Percentiles rank a stretch among this genome's conserved stretches.
Conservation (phyloP, 2,888 invertebrate species). For the Entomobrya proxima region DNA sequence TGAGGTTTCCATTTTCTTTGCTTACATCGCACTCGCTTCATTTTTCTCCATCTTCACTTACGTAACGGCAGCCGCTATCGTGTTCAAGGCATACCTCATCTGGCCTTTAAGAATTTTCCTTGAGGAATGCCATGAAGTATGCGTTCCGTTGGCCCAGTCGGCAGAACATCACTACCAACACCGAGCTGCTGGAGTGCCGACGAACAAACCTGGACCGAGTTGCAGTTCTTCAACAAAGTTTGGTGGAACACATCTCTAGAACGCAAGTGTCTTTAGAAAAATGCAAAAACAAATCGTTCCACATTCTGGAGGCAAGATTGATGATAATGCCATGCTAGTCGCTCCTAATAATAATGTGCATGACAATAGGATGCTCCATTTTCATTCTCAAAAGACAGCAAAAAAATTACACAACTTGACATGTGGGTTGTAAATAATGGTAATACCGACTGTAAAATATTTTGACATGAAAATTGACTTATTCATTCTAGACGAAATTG, state of each 20-base stretch:
- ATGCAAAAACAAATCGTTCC: conserved; percentile 4
- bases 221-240: neutral
- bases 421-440: too few relatives aligned
- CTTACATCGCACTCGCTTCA: conserved; percentile 45
- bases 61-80: conserved; percentile 36
- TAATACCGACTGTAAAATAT: too few relatives aligned
- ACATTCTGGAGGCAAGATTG: neutral
- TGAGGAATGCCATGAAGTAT: conserved; percentile 56
- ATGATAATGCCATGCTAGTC: neutral
- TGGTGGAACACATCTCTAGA: neutral
- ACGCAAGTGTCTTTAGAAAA: neutral
- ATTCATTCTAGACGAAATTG: too few relatives aligned
- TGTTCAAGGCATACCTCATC: conserved; percentile 54
- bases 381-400: too few relatives aligned
- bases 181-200: neutral
- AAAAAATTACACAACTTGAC: too few relatives aligned
- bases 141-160: conserved; percentile 50
- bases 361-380: neutral
- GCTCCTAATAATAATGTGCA: neutral
- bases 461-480: too few relatives aligned
- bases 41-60: conserved; percentile 54
- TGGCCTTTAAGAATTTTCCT: conserved; percentile 58
- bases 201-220: conserved; percentile 50
- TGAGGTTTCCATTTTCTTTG: conserved; percentile 52
- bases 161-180: neutral